phyloP scores from a whole-genome alignment of 2,113 vertebrate species.

The Crypturellus undulatus region DNA sequence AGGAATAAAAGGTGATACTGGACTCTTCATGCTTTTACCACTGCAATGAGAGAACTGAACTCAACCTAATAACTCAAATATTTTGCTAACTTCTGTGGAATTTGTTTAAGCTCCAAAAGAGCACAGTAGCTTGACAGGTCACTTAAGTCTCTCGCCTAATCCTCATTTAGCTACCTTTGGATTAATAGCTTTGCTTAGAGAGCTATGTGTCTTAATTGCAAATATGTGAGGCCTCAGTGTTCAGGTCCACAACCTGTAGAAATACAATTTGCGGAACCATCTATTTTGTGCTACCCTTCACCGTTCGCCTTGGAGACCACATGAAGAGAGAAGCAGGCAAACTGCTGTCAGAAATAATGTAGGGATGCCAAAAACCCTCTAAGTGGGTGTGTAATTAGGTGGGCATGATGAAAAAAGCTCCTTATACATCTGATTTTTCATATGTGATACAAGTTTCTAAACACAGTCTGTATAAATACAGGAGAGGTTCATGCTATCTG shows the following conservation, averaged over 20 bases:
- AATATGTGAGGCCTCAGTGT: neutral
- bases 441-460: neutral
- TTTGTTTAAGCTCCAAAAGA: neutral
- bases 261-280: neutral
- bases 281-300: neutral
- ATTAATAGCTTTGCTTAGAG: neutral
- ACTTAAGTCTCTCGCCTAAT: conserved; percentile 23
- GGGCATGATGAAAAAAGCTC: neutral
- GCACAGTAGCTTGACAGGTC: neutral
- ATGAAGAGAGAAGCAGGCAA: neutral
- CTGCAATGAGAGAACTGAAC: neutral
- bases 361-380: neutral
- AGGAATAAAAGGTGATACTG: neutral
- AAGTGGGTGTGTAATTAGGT: neutral
- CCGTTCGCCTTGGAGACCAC: neutral
- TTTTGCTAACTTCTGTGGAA: conserved; percentile 34
- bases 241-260: fast-evolving
- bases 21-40: neutral
- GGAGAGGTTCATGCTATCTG: neutral
- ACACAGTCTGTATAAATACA: neutral
- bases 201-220: neutral
- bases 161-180: neutral
- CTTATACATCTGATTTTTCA: neutral
- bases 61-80: neutral
- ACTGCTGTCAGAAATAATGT: neutral